phyloP scores from a whole-genome alignment of 2,797 vertebrate genomes.

The Glossophaga mutica region DNA sequence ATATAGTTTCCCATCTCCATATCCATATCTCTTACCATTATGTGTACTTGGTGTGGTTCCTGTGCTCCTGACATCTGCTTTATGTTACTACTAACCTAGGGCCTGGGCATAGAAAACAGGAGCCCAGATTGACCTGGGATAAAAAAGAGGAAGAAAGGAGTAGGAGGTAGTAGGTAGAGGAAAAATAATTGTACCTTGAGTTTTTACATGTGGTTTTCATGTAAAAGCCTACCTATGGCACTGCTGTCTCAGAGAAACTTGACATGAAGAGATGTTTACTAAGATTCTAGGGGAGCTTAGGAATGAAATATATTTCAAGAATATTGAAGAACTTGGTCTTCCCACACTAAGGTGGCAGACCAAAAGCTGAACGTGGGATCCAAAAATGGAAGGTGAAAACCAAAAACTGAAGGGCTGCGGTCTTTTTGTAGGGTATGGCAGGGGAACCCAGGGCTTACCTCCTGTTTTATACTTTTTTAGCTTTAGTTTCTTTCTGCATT shows the following conservation, averaged over 20 bases:
- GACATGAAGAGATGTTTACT: neutral
- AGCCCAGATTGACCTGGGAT: slow-evolving; percentile 44
- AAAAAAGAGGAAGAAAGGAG: slow-evolving; percentile 9
- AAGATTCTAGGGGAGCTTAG: neutral
- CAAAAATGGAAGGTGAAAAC: neutral
- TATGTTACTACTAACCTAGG: slow-evolving; percentile 59
- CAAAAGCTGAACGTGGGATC: neutral
- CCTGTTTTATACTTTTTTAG: neutral
- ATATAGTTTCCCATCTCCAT: slow-evolving; percentile 33
- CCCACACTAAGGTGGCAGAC: neutral
- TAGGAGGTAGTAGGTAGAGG: neutral
- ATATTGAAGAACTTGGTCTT: slow-evolving; percentile 3
- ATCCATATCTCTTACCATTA: slow-evolving; percentile 20
- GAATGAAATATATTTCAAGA: neutral
- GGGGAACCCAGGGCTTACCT: neutral
- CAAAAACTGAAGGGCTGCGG: neutral
- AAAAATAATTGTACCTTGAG: neutral
- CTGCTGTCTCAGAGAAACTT: neutral
- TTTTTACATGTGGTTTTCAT: neutral
- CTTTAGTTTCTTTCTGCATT: slow-evolving; percentile 28
- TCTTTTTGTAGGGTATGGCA: neutral
- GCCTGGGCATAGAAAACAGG: slow-evolving; percentile 33
- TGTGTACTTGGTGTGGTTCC: slow-evolving; percentile 59
- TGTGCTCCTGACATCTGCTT: slow-evolving; percentile 65
- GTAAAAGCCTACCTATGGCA: neutral